Percentiles rank a stretch among this genome's conserved stretches.
Evolutionary conservation across 2,113 vertebrate species (phyloP).

Genomic region (Perca schrenkii): DNA sequence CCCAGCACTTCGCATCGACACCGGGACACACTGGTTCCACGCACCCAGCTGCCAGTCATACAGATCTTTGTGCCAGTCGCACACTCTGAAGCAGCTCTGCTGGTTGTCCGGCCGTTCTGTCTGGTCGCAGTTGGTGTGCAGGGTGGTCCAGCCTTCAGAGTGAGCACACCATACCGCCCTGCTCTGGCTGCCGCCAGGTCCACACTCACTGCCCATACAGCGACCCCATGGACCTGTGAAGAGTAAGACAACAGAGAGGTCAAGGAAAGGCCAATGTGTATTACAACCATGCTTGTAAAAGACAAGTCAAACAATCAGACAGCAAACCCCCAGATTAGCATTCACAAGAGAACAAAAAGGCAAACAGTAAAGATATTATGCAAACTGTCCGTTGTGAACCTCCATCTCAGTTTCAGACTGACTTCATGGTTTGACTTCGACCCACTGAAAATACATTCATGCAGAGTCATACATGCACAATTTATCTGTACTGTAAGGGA

Average conservation of each 20-base stretch:
- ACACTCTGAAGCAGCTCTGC: conserved; percentile 94
- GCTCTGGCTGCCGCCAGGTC: conserved; percentile 94
- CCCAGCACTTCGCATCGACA: conserved; percentile 84
- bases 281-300: neutral
- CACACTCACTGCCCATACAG: conserved; percentile 97
- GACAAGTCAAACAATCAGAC: neutral
- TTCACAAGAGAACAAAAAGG: neutral
- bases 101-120: conserved; percentile 90
- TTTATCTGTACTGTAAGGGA: neutral
- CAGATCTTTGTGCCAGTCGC: conserved; percentile 96
- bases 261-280: neutral
- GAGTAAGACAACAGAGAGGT: conserved; percentile 8
- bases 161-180: conserved; percentile 97
- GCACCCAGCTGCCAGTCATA: conserved; percentile 94
- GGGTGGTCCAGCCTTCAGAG: conserved; percentile 95
- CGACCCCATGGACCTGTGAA: conserved; percentile 94
- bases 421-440: neutral
- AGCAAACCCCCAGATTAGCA: neutral
- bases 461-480: neutral
- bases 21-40: conserved; percentile 93
- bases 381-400: no score
- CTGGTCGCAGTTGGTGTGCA: conserved; percentile 93
- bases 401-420: neutral
- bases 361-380: neutral
- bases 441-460: neutral